Conservation (phyloP, 1,140 invertebrate genomes). For the Phenacoccus solenopsis region DNA sequence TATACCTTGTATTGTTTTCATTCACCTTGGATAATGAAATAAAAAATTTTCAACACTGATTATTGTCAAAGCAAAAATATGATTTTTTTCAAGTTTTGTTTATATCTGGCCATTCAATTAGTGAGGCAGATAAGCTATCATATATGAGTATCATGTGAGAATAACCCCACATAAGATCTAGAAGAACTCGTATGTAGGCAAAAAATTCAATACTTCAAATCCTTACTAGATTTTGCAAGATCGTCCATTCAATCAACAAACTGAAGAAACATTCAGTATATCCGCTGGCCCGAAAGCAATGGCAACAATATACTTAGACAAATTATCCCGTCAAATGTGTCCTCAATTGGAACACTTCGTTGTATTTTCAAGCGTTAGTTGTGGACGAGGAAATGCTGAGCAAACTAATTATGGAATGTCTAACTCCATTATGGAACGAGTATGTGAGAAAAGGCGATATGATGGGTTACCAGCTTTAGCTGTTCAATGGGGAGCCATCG, state of each 20-base stretch:
- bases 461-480: slow-evolving; percentile 49
- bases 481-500: slow-evolving; percentile 56
- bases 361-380: slow-evolving; percentile 77
- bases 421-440: slow-evolving; percentile 58
- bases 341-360: slow-evolving; percentile 79
- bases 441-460: slow-evolving; percentile 45
- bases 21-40: no score
- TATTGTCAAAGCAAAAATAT: no score
- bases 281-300: slow-evolving; percentile 45
- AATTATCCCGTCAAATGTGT: slow-evolving; percentile 54
- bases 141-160: no score
- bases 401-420: slow-evolving; percentile 76
- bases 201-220: no score
- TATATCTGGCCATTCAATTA: no score
- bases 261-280: slow-evolving; percentile 38
- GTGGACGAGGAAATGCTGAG: slow-evolving; percentile 74
- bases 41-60: no score
- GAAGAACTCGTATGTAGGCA: no score
- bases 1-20: no score
- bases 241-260: slow-evolving; percentile 47
- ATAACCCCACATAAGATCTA: no score
- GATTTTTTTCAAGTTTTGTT: no score
- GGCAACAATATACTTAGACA: slow-evolving; percentile 54
- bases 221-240: slow-evolving; percentile 48
- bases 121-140: no score